These are phyloP conservation scores for Amblyjoppa proteus DNA, from an alignment of 2,888 invertebrate species.

Conservation along the genomic window DNA sequence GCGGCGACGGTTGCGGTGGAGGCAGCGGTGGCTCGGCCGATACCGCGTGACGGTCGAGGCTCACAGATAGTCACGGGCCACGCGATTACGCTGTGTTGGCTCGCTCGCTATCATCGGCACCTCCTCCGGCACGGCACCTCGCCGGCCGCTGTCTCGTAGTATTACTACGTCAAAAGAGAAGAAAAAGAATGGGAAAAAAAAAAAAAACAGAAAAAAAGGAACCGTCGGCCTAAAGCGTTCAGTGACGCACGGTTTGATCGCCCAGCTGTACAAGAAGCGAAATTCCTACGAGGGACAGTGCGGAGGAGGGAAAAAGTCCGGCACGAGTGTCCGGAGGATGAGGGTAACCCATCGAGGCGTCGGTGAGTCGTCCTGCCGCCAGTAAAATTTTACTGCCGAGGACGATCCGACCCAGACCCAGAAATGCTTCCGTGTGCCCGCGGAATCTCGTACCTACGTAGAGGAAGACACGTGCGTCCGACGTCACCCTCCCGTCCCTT, in stretches of 20 bases:
- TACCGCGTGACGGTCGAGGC: slow-evolving; percentile 34
- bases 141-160: slow-evolving; percentile 36
- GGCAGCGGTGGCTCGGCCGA: slow-evolving; percentile 47
- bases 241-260: slow-evolving; percentile 58
- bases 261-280: slow-evolving; percentile 32
- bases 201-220: slow-evolving; percentile 21
- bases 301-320: slow-evolving; percentile 56
- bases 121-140: background rate
- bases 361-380: slow-evolving; percentile 63
- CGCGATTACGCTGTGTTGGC: slow-evolving; percentile 37
- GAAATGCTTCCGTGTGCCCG: slow-evolving; percentile 59
- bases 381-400: slow-evolving; percentile 68
- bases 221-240: slow-evolving; percentile 45
- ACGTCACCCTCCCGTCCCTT: slow-evolving; percentile 23
- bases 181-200: slow-evolving; percentile 16
- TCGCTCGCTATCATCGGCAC: slow-evolving; percentile 40
- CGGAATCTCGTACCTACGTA: slow-evolving; percentile 47
- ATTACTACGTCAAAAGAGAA: slow-evolving; percentile 43
- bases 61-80: slow-evolving; percentile 60
- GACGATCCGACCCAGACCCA: slow-evolving; percentile 58
- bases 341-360: slow-evolving; percentile 52
- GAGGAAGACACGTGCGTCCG: slow-evolving; percentile 53
- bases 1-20: background rate
- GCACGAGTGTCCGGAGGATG: slow-evolving; percentile 51
- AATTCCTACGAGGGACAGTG: slow-evolving; percentile 47